phyloP scores from a whole-genome alignment of 2,113 vertebrate species.

The Pelecanoides urinatrix region DNA sequence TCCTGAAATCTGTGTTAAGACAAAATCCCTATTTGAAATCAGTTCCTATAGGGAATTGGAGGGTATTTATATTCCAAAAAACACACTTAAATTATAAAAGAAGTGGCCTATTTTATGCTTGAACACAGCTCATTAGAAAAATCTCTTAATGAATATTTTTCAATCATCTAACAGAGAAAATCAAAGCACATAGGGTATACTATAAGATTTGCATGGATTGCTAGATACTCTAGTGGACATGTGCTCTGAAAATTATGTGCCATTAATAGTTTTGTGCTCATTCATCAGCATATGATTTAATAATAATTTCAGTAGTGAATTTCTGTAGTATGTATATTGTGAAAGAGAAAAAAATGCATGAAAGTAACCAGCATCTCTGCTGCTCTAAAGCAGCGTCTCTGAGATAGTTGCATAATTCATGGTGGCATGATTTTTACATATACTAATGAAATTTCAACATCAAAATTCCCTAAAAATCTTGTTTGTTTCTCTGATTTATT shows the following conservation, averaged over 20 bases:
- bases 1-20: conserved; percentile 56
- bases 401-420: background rate
- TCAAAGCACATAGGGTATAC: conserved; percentile 21
- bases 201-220: background rate
- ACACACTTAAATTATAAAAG: conserved; percentile 42
- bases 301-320: background rate
- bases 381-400: background rate
- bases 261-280: conserved; percentile 51
- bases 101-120: conserved; percentile 57
- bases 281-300: conserved; percentile 41
- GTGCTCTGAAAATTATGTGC: background rate
- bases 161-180: conserved; percentile 37
- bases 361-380: background rate
- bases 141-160: conserved; percentile 60
- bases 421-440: background rate
- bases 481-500: background rate
- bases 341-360: background rate
- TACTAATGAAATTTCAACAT: background rate
- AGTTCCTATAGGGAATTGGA: conserved; percentile 24
- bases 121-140: conserved; percentile 52
- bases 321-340: background rate
- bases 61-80: conserved; percentile 33
- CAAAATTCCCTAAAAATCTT: background rate
- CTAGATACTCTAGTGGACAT: conserved; percentile 6
- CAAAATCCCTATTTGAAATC: conserved; percentile 46